Conservation (phyloP, 2,113 vertebrate genomes). For the Otocyon megalotis region DNA sequence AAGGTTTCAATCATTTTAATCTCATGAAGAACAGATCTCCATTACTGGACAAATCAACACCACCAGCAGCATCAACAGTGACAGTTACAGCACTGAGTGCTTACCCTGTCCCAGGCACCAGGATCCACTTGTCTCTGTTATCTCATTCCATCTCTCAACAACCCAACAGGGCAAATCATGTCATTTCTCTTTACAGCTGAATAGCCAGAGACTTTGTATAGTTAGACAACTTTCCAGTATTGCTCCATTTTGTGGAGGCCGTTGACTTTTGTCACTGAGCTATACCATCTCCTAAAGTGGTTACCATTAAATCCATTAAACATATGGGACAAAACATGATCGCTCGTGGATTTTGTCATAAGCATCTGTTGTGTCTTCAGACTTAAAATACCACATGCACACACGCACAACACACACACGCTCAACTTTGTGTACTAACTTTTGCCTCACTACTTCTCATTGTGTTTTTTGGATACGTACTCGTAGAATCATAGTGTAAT, state of each 20-base stretch:
- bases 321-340: background rate
- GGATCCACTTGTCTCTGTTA: background rate
- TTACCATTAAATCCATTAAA: background rate
- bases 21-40: background rate
- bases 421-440: background rate
- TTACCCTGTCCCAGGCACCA: background rate
- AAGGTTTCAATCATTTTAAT: background rate
- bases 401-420: background rate
- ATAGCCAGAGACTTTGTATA: background rate
- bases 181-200: background rate
- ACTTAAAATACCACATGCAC: background rate
- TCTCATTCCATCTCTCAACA: background rate
- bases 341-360: background rate
- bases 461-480: background rate
- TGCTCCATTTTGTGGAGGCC: background rate
- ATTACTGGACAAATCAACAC: background rate
- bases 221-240: background rate
- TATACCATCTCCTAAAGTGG: background rate
- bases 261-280: background rate
- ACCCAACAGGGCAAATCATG: background rate
- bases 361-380: background rate
- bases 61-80: background rate
- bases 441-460: conserved; percentile 32
- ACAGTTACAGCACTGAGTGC: background rate
- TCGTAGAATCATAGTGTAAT: conserved; percentile 17